A percentile compares a stretch with the other conserved stretches of the same genome.
These are phyloP conservation scores for Gisinianus flammeolus DNA, from an alignment of 2,888 invertebrate species.

Conservation along the genomic window DNA sequence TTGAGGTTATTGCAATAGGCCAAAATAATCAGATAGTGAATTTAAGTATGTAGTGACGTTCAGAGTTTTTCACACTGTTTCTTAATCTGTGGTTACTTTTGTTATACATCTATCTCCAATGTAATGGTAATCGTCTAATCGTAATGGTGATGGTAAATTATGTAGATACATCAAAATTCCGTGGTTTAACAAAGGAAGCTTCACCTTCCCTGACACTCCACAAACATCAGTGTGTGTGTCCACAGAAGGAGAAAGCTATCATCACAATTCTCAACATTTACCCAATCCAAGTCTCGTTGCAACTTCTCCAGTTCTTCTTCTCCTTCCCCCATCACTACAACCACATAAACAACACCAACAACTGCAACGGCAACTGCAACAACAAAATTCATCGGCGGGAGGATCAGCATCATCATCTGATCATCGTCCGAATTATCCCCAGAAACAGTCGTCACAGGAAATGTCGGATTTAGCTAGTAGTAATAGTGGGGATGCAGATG, in stretches of 20 bases:
- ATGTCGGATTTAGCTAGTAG: slow-evolving; percentile 45
- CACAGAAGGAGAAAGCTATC: slow-evolving; percentile 40
- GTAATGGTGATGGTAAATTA: no score
- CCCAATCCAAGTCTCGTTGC: background rate
- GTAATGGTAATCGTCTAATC: no score
- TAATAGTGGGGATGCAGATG: slow-evolving; percentile 25
- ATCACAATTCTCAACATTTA: slow-evolving; percentile 19
- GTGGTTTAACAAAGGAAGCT: slow-evolving; percentile 58
- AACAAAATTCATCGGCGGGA: background rate
- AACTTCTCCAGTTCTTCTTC: background rate
- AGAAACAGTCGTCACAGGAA: background rate
- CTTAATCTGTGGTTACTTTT: no score
- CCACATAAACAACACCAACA: background rate
- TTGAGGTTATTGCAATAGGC: background rate
- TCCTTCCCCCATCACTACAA: no score
- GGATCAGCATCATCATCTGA: no score
- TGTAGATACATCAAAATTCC: slow-evolving; percentile 59
- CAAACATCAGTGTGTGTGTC: slow-evolving; percentile 28
- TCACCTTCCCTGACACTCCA: slow-evolving; percentile 57
- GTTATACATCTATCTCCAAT: no score
- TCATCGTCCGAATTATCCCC: background rate
- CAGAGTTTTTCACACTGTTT: background rate
- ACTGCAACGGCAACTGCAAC: background rate
- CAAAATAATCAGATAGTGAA: no score
- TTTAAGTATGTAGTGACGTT: no score